Evolutionary conservation across 2,888 invertebrate species (phyloP).

Genomic region (Sinohyriopsis cumingii): DNA sequence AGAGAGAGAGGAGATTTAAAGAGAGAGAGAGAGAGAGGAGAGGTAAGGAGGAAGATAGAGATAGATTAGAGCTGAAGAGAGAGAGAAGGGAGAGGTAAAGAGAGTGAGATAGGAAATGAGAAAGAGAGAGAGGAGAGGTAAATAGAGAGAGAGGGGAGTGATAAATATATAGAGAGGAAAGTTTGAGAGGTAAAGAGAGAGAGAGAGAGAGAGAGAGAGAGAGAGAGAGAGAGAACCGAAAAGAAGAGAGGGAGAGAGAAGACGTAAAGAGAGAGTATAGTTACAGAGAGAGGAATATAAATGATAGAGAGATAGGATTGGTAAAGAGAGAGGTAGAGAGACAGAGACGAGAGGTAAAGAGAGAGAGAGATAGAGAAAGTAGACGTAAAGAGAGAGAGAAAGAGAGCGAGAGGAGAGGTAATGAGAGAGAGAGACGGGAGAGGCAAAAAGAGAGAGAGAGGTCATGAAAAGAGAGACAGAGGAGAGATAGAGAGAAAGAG

Average conservation of each 20-base stretch:
- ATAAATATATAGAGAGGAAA: background rate
- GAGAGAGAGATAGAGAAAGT: conserved; percentile 6
- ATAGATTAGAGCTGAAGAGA: background rate
- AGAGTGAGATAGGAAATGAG: background rate
- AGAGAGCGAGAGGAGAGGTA: background rate
- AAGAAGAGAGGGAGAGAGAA: background rate
- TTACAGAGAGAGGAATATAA: background rate
- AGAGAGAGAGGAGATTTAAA: too few relatives aligned
- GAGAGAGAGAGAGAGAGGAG: background rate
- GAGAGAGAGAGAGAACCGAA: too few relatives aligned
- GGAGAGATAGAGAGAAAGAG: background rate
- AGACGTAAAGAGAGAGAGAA: too few relatives aligned
- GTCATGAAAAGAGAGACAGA: background rate
- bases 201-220: too few relatives aligned
- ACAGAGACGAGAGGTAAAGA: background rate
- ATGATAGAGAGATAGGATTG: background rate
- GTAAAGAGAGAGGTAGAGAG: background rate
- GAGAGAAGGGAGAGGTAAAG: background rate
- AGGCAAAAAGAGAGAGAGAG: conserved; percentile 3
- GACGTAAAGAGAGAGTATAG: background rate
- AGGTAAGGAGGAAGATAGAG: background rate
- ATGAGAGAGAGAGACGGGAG: background rate
- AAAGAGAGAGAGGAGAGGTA: background rate
- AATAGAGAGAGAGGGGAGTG: background rate
- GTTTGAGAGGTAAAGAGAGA: background rate